Evolutionary conservation across 2,113 vertebrate species (phyloP), one percentile per base, ranked within the genome.

Genomic region (Struthio camelus): DNA sequence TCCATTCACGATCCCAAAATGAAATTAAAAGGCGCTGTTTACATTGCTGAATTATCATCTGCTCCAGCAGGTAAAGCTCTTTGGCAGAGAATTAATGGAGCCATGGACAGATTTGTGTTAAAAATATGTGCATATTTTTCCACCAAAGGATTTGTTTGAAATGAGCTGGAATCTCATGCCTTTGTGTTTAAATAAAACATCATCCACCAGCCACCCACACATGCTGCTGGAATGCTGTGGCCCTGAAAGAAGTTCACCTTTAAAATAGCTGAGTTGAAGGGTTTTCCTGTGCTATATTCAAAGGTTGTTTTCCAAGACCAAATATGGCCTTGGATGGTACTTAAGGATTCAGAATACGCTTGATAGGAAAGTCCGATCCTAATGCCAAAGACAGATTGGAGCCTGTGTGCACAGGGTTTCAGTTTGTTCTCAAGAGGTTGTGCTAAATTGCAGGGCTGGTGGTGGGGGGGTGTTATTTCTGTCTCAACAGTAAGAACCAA

Each of bases 161-260:
- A 93, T 58, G 86, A 96, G 89, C 86, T n/a, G 67, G 85, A 86
- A 93, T 91, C 95, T 94, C 67, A 85, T 89, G 85, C 93, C 75
- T 97, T 94, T 90, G 87, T 83, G 79, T 95, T 97, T 96, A 97
- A 97, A 97, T 88, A 97, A 96, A 97, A 94, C 92, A 96, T 91
- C 87, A 87, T 69, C 91, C 89, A 40, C 65, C 89, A 92, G 3
- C 85, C 94, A 80, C 95, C 96, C 80, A 90, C 80, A 30, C 92
- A 82, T 14, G 36, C 82, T 71, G 87, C 85, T 32, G 80, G 65
- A 85, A 95, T 81, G 76, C 61, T 76, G 89, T 79, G 89, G 93
- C 84, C 94, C 94, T 87, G 70, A 54, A 93, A 96, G 1, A 48
- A 92, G 89, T 87, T 95, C 96, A 95, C 94, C 89, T 96, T 75